phyloP scores from a whole-genome alignment of 2,888 invertebrate species.

The Girardia tigrina region DNA sequence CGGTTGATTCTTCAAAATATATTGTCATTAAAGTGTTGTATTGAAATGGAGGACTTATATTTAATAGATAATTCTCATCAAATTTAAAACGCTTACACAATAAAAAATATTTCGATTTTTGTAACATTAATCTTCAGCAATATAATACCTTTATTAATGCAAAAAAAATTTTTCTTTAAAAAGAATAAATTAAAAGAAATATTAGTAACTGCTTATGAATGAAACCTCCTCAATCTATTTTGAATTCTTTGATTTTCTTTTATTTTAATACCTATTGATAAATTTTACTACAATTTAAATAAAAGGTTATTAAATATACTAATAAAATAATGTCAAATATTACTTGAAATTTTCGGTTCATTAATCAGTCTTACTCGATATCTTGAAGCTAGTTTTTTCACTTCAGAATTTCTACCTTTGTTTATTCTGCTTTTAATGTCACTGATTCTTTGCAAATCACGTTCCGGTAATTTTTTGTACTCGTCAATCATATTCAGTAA shows the following conservation, averaged over 20 bases:
- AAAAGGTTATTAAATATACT: neutral
- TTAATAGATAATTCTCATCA: neutral
- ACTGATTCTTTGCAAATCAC: neutral
- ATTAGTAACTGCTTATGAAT: neutral
- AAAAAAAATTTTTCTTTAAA: neutral
- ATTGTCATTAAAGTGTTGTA: neutral
- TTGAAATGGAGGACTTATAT: neutral
- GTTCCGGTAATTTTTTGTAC: neutral
- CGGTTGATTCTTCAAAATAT: too few relatives aligned
- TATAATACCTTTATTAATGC: too few relatives aligned
- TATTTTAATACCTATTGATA: too few relatives aligned
- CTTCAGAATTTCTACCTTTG: neutral
- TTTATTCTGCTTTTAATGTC: neutral
- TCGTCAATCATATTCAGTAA: neutral
- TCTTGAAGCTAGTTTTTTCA: neutral
- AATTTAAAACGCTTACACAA: neutral
- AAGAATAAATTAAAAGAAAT: neutral
- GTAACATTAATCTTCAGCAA: too few relatives aligned
- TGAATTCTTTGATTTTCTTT: too few relatives aligned
- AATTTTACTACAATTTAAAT: neutral
- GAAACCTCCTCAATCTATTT: too few relatives aligned
- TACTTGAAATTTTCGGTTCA: conserved; percentile 17
- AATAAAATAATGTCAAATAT: neutral
- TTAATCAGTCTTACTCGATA: neutral
- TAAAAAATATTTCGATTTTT: neutral